Evolutionary conservation across 2,113 vertebrate species (phyloP), one percentile per base, ranked within the genome.

Genomic region (Ophthalmolycus amberensis): DNA sequence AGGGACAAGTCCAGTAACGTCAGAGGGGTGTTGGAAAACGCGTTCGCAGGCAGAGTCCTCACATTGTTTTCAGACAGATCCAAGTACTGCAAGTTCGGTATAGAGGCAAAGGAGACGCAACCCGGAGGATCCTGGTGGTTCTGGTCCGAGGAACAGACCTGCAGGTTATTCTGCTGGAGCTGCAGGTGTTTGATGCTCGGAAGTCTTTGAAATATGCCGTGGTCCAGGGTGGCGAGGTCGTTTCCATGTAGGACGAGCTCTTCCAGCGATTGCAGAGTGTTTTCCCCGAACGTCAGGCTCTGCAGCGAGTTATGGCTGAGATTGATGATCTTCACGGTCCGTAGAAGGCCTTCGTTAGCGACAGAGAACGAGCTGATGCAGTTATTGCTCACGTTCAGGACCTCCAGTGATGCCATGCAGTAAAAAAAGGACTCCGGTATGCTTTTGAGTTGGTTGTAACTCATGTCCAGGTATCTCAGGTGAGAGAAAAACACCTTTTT

Each of bases 341-440:
- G 88, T 58, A 99, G 76, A 22, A 93, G 27, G 9, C 44, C 84
- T 6, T 78, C 27, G 0, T 25, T n/a, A 2, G 42, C 87, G 7
- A 96, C 79, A 5, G 75, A 54, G 63, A 99, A 97, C 0, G 81
- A 78, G 34, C 77, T 82, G 22, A 99, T 93, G 65, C 98, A 99
- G 92, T 99, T 99, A 77, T 95, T 95, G 42, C 97, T 99, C 56
- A 99, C 93, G 81, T 99, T 99, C 20, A 99, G 95, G 70, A 95
- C 94, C 76, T 93, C 94, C 15, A 99, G 95, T 3, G 93, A 94
- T 5, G 69, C 34, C 95, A 97, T 96, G 0, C 82, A 95, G 20
- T 82, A 85, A 25, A 99, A 96, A 83, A 98, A 97, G 0, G 85
- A 87, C 10, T 94, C 79, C 0, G 97, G 96, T 50, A 99, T 69